Percentiles rank a stretch among this genome's conserved stretches.
Evolutionary conservation across 2,113 vertebrate species (phyloP).

Genomic region (Xerus inauris): DNA sequence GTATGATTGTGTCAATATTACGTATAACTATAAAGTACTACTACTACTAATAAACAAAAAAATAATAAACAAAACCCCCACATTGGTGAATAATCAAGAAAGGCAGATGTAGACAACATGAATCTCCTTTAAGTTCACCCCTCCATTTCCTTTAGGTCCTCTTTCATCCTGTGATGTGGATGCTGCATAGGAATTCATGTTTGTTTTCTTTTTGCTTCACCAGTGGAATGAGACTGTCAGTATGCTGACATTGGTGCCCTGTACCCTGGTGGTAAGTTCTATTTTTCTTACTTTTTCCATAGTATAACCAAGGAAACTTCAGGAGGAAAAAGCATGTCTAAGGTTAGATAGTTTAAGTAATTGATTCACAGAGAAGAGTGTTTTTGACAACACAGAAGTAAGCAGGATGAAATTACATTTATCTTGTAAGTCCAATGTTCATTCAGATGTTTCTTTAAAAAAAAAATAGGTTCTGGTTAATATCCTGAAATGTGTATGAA

Average conservation of each 20-base stretch:
- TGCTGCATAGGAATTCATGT: not conserved
- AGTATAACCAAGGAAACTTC: not conserved
- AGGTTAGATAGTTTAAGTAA: not conserved
- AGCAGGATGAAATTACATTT: not conserved
- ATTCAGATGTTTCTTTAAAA: not conserved
- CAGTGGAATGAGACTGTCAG: not conserved
- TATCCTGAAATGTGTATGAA: not conserved
- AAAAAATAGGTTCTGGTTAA: not conserved
- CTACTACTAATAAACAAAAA: no score
- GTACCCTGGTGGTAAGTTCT: not conserved
- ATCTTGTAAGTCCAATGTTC: not conserved
- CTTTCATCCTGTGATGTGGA: not conserved
- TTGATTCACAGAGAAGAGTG: conserved; percentile 4
- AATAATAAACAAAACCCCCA: no score
- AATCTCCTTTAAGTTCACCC: not conserved
- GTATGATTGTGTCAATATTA: no score
- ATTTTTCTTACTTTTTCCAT: not conserved
- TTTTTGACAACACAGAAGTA: conserved; percentile 12
- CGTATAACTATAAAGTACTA: no score
- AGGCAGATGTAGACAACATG: not conserved
- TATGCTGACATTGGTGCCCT: not conserved
- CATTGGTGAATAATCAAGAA: not conserved
- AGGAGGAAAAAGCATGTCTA: not conserved
- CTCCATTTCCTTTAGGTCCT: not conserved
- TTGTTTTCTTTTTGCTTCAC: not conserved